Conservation (phyloP, 2,888 invertebrate species). For the Cremastinae sp. region DNA sequence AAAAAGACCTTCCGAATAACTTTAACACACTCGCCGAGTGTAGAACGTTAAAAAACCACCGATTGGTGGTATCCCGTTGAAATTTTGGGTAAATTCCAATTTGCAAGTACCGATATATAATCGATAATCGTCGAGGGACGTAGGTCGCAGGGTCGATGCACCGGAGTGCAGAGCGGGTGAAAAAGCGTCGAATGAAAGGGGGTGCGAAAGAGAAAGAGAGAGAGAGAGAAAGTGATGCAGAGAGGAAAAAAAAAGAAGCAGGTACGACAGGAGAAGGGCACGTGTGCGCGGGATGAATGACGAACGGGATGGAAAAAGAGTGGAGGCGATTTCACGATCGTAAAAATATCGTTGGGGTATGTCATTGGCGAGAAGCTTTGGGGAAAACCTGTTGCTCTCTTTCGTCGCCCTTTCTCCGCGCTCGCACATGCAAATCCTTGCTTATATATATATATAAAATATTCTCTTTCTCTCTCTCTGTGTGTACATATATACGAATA, state of each 20-base stretch:
- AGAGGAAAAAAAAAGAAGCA: slow-evolving; percentile 22
- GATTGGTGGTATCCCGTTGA: no score
- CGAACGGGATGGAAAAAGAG: slow-evolving; percentile 27
- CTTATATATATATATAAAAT: background rate
- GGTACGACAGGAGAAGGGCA: slow-evolving; percentile 11
- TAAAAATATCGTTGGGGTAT: slow-evolving; percentile 72
- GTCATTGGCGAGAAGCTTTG: slow-evolving; percentile 74
- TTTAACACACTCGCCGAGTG: no score
- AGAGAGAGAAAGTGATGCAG: background rate
- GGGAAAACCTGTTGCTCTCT: slow-evolving; percentile 76
- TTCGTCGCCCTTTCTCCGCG: slow-evolving; percentile 63
- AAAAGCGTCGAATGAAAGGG: slow-evolving; percentile 23
- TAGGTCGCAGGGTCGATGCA: no score
- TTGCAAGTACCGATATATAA: no score
- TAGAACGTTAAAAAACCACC: no score
- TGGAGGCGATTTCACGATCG: slow-evolving; percentile 53
- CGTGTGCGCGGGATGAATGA: slow-evolving; percentile 37
- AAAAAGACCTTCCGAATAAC: no score
- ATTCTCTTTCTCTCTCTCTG: no score
- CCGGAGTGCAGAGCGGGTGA: no score
- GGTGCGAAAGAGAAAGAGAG: background rate
- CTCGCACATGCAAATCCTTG: slow-evolving; percentile 2
- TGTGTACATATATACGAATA: background rate
- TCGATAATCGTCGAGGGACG: slow-evolving; percentile 38
- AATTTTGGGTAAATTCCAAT: no score